A percentile compares a stretch with the other conserved stretches of the same genome.
Conservation (phyloP, 2,888 invertebrate genomes). For the Andrena flavipes region DNA sequence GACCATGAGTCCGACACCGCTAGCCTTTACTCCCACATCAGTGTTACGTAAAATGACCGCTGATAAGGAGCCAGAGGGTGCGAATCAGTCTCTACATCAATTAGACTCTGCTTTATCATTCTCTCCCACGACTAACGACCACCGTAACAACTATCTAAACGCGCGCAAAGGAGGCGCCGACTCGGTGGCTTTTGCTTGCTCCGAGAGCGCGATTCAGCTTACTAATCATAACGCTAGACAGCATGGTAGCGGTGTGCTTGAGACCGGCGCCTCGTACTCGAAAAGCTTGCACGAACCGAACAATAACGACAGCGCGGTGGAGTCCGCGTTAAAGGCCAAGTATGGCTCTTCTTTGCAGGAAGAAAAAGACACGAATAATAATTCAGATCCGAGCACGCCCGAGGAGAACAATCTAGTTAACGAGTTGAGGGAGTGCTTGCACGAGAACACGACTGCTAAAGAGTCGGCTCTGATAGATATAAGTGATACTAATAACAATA, state of each 20-base stretch:
- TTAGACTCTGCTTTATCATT: conserved; percentile 66
- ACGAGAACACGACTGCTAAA: conserved; percentile 27
- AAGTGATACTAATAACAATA: conserved; percentile 63
- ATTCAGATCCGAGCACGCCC: conserved; percentile 35
- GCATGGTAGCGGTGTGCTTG: conserved; percentile 20
- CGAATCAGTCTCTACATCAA: conserved; percentile 78
- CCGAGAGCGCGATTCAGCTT: conserved; percentile 36
- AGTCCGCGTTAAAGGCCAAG: conserved; percentile 69
- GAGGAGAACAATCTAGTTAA: conserved; percentile 32
- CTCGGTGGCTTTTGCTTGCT: conserved; percentile 11
- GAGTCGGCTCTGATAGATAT: conserved; percentile 36
- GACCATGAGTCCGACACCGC: conserved; percentile 88
- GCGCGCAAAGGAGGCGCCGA: conserved; percentile 17
- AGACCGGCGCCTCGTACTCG: conserved; percentile 11
- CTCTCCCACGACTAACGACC: conserved; percentile 37
- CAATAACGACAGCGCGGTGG: conserved; percentile 53
- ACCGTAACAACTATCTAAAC: conserved; percentile 48
- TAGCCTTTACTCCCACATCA: conserved; percentile 97
- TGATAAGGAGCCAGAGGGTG: conserved; percentile 91
- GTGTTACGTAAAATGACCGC: conserved; percentile 98
- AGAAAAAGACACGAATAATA: conserved; percentile 66
- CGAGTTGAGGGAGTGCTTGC: conserved; percentile 39
- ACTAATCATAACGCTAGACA: conserved; percentile 36
- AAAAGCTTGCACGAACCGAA: conserved; percentile 9
- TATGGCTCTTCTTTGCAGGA: conserved; percentile 47